Base-by-base conservation (phyloP, 2,113 vertebrate species). In the Chrysochloris asiatica region DNA sequence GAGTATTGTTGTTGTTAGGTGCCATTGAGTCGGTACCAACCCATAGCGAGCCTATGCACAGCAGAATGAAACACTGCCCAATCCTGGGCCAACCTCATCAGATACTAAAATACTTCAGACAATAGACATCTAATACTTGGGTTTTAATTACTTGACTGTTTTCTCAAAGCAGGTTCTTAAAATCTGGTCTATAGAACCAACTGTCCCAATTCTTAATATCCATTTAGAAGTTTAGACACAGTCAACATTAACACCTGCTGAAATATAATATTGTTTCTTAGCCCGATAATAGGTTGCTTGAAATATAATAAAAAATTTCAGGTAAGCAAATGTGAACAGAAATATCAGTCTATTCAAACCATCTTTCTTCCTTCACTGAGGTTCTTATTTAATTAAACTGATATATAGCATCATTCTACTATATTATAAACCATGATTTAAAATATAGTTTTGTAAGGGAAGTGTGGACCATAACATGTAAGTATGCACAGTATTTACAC, bases 271-370 rank as follows among this genome's bases (percentile, higher is more conserved):
- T 26, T 59, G 13, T 83, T 72, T 88, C 75, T 83, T 86, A 82
- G 41, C 69, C 33, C 26, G 43, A n/a, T 19, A 77, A 73, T 43
- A 90, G 24, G 61, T 59, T 14, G 47, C 41, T 88, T 94, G 83
- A 94, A 90, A 86, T 36, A 82, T 13, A 94, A 78, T 33, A 63
- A 88, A 28, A 10, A 48, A 76, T 80, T 83, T 89, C 89, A 88
- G 80, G 71, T 83, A 83, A 79, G 79, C 50, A 90, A 91, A 86
- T 52, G 45, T n/a, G 86, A 90, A 93, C 71, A 93, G 50, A 94
- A 86, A 80, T 76, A 43, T 61, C 63, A 65, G 2, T 86, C 69
- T 94, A 33, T 65, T 93, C 87, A 92, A 87, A 77, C 36, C 6
- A 83, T 56, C 69, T 36, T 87, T 93, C 19, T n/a, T n/a, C 21